Percentiles rank a stretch among this genome's conserved stretches.
Conservation (phyloP, 2,888 invertebrate genomes). For the Cyclophora punctaria region DNA sequence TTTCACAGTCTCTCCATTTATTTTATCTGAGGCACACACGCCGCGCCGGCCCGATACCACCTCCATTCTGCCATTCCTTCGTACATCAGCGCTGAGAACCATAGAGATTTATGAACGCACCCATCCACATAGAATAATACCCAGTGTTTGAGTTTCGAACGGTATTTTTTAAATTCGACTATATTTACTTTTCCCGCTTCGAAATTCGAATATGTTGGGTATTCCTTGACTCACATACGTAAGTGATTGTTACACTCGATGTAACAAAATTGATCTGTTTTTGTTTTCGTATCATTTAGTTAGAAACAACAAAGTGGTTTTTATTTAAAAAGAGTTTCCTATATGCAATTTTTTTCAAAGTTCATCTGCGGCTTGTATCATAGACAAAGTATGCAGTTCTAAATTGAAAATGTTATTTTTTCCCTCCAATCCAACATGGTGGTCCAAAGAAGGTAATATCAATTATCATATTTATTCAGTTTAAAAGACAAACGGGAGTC, state of each 20-base stretch:
- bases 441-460: slow-evolving; percentile 11
- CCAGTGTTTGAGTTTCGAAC: slow-evolving; percentile 51
- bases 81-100: slow-evolving; percentile 65
- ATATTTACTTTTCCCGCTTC: slow-evolving; percentile 6
- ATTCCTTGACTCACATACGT: slow-evolving; percentile 13
- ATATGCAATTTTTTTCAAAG: not conserved
- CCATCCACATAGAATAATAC: slow-evolving; percentile 58
- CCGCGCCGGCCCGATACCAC: slow-evolving; percentile 51
- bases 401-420: not conserved
- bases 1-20: slow-evolving; percentile 72
- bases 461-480: slow-evolving; percentile 29
- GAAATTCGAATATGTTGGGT: not conserved
- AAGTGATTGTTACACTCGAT: not conserved
- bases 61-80: slow-evolving; percentile 42
- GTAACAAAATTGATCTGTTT: too few species aligned
- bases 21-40: slow-evolving; percentile 72
- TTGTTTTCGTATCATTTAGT: too few species aligned
- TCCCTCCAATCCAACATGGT: slow-evolving; percentile 1
- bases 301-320: too few species aligned
- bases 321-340: not conserved
- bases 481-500: slow-evolving; percentile 38
- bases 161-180: slow-evolving; percentile 34
- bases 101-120: slow-evolving; percentile 65
- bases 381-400: not conserved
- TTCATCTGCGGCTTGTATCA: not conserved